Conservation (phyloP, 2,113 vertebrate genomes). For the Puma concolor region DNA sequence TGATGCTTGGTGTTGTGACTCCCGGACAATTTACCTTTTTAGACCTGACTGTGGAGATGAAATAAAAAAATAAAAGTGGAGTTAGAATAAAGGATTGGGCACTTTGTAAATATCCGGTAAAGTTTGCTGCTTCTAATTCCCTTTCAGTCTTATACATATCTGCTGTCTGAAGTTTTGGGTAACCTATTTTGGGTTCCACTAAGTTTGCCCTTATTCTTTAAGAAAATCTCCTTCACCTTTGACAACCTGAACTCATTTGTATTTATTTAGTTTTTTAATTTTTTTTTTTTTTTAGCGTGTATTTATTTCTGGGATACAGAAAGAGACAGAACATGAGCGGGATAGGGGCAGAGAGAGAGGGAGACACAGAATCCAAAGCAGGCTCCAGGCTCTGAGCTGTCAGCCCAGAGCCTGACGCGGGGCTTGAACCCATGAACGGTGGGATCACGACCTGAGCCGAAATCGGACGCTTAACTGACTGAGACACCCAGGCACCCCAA, state of each 20-base stretch:
- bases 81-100: neutral
- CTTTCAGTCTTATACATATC: neutral
- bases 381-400: too few relatives aligned
- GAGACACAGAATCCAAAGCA: too few relatives aligned
- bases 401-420: too few relatives aligned
- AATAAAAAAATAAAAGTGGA: neutral
- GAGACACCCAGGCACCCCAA: too few relatives aligned
- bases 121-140: neutral
- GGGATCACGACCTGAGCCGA: too few relatives aligned
- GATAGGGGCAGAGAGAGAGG: too few relatives aligned
- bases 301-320: too few relatives aligned
- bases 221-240: neutral
- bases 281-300: too few relatives aligned
- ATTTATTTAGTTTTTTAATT: too few relatives aligned
- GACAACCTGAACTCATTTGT: neutral
- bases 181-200: neutral
- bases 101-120: neutral
- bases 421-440: too few relatives aligned
- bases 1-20: neutral
- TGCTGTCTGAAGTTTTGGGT: neutral
- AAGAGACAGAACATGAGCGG: too few relatives aligned
- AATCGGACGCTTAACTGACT: rapidly evolving
- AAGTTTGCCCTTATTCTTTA: neutral
- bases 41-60: neutral
- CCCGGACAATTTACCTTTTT: neutral